Evolutionary conservation across 2,797 vertebrate species (phyloP).

Genomic region (Carapus acus): DNA sequence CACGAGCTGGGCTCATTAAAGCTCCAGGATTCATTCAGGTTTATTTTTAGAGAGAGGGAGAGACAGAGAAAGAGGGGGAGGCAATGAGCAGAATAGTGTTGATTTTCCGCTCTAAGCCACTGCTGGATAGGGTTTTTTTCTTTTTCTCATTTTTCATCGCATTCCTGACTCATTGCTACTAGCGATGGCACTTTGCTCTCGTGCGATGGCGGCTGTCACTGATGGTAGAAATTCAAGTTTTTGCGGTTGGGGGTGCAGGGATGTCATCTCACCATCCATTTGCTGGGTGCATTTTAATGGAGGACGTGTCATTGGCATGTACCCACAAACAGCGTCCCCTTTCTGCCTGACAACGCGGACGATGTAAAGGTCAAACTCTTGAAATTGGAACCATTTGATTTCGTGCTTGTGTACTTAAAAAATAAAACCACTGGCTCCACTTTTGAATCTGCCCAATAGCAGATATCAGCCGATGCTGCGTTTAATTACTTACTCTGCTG

Average conservation of each 20-base stretch:
- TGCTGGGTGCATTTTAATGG: slow-evolving; percentile 43
- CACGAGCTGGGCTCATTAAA: slow-evolving; percentile 52
- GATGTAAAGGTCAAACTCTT: slow-evolving; percentile 47
- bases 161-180: no score
- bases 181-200: slow-evolving; percentile 39
- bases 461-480: slow-evolving; percentile 31
- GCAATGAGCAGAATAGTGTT: slow-evolving; percentile 32
- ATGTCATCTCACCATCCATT: slow-evolving; percentile 31
- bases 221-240: slow-evolving; percentile 29
- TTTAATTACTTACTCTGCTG: slow-evolving; percentile 40
- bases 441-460: slow-evolving; percentile 4
- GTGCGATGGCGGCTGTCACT: slow-evolving; percentile 20
- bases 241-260: slow-evolving; percentile 12
- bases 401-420: slow-evolving; percentile 16
- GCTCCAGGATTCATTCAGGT: slow-evolving; percentile 49
- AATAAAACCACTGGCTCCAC: slow-evolving; percentile 24
- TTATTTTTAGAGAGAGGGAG: slow-evolving; percentile 52
- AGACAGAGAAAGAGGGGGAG: slow-evolving; percentile 30
- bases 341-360: slow-evolving; percentile 25
- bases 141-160: no score
- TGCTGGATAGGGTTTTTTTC: slow-evolving; percentile 41
- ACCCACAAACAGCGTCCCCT: slow-evolving; percentile 33
- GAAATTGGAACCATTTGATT: slow-evolving; percentile 35
- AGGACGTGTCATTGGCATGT: slow-evolving; percentile 44
- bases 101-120: slow-evolving; percentile 39